A percentile compares a stretch with the other conserved stretches of the same genome.
Evolutionary conservation across 1,140 invertebrate genomes (phyloP).

Genomic region (Drosophila setifemur): DNA sequence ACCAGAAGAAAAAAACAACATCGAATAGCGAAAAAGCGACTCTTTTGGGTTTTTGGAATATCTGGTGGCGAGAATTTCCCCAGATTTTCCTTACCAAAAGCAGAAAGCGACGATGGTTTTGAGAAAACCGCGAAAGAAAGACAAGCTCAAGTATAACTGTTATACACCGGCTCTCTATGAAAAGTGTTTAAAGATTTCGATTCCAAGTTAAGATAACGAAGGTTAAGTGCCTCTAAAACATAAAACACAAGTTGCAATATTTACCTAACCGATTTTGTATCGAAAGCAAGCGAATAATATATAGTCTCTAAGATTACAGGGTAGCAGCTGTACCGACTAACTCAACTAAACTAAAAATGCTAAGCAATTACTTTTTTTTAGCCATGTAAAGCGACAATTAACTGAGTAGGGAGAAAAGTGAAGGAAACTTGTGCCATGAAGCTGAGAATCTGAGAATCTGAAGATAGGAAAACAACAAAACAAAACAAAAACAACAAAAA

Average conservation of each 20-base stretch:
- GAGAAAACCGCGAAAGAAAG: conserved; percentile 1
- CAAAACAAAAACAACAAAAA: too few species aligned
- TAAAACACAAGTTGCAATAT: conserved; percentile 62
- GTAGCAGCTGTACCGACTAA: conserved; percentile 33
- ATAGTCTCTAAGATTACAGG: conserved; percentile 59
- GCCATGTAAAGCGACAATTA: conserved; percentile 6
- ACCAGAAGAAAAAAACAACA: background rate
- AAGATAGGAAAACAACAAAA: too few species aligned
- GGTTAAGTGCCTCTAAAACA: conserved; percentile 68
- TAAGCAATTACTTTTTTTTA: conserved; percentile 35
- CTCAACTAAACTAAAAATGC: conserved; percentile 43
- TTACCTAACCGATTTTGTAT: conserved; percentile 47
- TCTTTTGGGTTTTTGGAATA: background rate
- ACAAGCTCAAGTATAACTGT: conserved; percentile 30
- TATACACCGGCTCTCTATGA: conserved; percentile 17
- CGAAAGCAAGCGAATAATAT: conserved; percentile 36
- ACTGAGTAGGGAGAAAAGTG: conserved; percentile 5
- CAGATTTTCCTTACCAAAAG: background rate
- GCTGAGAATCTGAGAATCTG: conserved; percentile 24
- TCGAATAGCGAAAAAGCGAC: conserved; percentile 16
- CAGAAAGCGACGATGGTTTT: conserved; percentile 11
- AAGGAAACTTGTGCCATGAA: conserved; percentile 65
- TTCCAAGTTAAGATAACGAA: conserved; percentile 26
- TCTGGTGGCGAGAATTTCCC: too few species aligned
- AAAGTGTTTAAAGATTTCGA: conserved; percentile 5